Evolutionary conservation across 1,140 invertebrate species (phyloP).

Genomic region (Ceratosolen solmsi): DNA sequence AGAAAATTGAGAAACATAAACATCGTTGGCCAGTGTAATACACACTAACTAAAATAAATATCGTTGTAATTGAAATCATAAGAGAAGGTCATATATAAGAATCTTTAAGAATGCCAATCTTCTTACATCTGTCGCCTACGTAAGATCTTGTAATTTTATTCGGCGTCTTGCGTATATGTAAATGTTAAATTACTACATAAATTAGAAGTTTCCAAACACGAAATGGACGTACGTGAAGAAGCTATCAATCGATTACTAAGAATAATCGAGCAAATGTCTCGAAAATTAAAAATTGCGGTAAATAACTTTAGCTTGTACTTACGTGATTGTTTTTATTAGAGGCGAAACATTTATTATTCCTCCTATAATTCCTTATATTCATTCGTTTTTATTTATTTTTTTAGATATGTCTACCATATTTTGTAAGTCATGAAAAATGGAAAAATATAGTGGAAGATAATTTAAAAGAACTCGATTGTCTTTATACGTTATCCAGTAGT

Average conservation of each 20-base stretch:
- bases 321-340: not conserved
- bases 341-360: not conserved
- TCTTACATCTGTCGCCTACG: not conserved
- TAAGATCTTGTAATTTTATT: not conserved
- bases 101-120: conserved; percentile 15
- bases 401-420: conserved; percentile 17
- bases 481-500: not conserved
- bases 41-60: too few species aligned
- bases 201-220: not conserved
- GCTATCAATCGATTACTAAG: conserved; percentile 23
- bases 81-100: not conserved
- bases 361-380: not conserved
- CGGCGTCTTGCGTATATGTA: not conserved
- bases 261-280: conserved; percentile 25
- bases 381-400: too few species aligned
- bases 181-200: not conserved
- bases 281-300: conserved; percentile 46
- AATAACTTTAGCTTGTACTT: not conserved
- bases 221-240: conserved; percentile 41
- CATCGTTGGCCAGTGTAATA: too few species aligned
- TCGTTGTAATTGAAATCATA: not conserved
- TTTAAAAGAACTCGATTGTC: not conserved
- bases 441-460: conserved; percentile 1
- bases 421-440: not conserved
- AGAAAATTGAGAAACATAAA: too few species aligned